Percentiles rank a stretch among this genome's conserved stretches.
phyloP scores from a whole-genome alignment of 2,113 vertebrate genomes.

The Cryptotis parvus region DNA sequence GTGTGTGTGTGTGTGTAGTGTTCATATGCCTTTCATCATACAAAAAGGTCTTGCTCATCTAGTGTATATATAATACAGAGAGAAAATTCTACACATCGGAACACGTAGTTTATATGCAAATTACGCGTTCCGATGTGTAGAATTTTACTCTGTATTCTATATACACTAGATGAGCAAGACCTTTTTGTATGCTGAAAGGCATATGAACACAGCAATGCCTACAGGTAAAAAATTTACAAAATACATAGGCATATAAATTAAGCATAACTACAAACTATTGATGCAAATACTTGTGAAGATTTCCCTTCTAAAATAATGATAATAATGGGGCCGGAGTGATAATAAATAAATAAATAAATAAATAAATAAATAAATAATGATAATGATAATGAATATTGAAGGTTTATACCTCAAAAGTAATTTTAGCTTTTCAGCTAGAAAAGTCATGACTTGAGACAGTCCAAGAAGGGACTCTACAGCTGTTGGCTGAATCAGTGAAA shows the following conservation, averaged over 20 bases:
- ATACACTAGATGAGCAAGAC: background rate
- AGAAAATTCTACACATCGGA: no score
- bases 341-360: no score
- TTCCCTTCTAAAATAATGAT: background rate
- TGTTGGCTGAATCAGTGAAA: background rate
- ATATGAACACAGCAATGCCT: background rate
- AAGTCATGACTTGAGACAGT: background rate
- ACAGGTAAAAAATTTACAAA: background rate
- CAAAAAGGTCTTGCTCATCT: background rate
- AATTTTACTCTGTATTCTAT: no score
- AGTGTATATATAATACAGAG: background rate
- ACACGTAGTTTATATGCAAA: no score
- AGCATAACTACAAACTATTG: background rate
- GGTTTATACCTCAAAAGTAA: background rate
- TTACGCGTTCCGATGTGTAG: no score
- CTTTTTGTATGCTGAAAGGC: background rate
- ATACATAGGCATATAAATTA: background rate
- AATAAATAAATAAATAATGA: no score
- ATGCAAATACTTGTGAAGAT: background rate
- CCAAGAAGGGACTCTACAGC: fast-evolving
- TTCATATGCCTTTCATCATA: constrained; percentile 10
- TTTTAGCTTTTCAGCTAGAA: background rate
- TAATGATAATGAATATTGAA: background rate
- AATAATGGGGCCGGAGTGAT: no score
- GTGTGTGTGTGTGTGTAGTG: no score